Evolutionary conservation across 2,113 vertebrate species (phyloP), one percentile per base, ranked within the genome.

Genomic region (Heterocephalus glaber): DNA sequence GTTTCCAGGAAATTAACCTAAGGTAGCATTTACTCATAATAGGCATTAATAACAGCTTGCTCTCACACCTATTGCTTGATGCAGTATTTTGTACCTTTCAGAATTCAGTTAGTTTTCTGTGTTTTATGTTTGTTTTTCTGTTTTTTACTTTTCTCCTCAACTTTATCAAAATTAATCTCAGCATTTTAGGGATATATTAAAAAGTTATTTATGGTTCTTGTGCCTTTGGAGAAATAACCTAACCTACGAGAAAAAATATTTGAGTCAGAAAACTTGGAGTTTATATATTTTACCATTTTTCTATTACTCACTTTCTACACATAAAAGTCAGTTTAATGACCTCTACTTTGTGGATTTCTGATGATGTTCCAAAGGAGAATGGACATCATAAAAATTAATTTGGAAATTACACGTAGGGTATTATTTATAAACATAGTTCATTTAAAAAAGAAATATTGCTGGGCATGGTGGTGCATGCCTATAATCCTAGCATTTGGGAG

Each of bases 131-230:
- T 68, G 33, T 68, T n/a, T 76, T 89, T 89, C 47, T 49, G 47
- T 6, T 9, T n/a, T 49, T 44, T 60, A 14, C 72, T 56, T 7
- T 44, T 9, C 56, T 20, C 14, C 63, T 86, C 19, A 70, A 52
- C 28, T 88, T 89, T 89, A 60, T 28, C 60, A 60, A 79, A 93
- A 89, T 72, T 82, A 61, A 95, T 83, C 30, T 79, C 44, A 49
- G 24, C 58, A 28, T 86, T 83, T 79, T 95, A 94, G 56, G 41
- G 35, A 44, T 68, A 7, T 38, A 47, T 30, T 65, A 41, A 79
- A 81, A 92, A 88, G 12, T 56, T 83, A 84, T 54, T 68, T 84
- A 72, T 90, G 47, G 20, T 63, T 90, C 41, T 56, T 72, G 16
- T 20, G 14, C 52, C 35, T 87, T 86, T 92, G 17, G 3, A 93